Conservation (phyloP, 2,888 invertebrate species). For the Morpho deidamia region DNA sequence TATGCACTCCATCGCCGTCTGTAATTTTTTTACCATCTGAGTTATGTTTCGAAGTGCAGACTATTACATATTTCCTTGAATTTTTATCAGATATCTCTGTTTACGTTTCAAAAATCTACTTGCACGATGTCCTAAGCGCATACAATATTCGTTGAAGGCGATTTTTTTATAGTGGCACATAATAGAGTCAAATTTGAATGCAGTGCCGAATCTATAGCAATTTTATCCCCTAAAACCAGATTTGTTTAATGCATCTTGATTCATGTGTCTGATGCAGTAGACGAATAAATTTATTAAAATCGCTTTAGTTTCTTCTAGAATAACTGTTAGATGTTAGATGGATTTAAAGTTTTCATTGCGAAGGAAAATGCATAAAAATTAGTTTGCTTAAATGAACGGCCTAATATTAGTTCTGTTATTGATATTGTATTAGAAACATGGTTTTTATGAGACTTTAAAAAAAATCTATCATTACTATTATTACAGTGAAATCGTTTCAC, state of each 20-base stretch:
- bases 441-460: too few species aligned
- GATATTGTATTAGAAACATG: too few species aligned
- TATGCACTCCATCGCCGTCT: constrained; percentile 59
- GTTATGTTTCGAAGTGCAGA: constrained; percentile 71
- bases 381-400: too few species aligned
- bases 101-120: constrained; percentile 43
- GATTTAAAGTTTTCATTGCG: too few species aligned
- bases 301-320: too few species aligned
- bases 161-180: background rate
- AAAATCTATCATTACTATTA: too few species aligned
- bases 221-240: constrained; percentile 56
- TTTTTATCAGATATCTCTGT: constrained; percentile 63
- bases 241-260: constrained; percentile 67
- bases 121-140: constrained; percentile 22
- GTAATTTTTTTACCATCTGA: constrained; percentile 70
- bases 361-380: too few species aligned
- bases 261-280: constrained; percentile 70
- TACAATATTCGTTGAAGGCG: constrained; percentile 31
- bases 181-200: constrained; percentile 36
- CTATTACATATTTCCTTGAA: constrained; percentile 74
- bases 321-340: too few species aligned
- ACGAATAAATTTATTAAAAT: constrained; percentile 58
- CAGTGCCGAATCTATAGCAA: constrained; percentile 24
- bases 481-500: too few species aligned
- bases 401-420: too few species aligned